phyloP scores from a whole-genome alignment of 53 echinoderm and acorn worm genomes.

The Stichopus horrens region DNA sequence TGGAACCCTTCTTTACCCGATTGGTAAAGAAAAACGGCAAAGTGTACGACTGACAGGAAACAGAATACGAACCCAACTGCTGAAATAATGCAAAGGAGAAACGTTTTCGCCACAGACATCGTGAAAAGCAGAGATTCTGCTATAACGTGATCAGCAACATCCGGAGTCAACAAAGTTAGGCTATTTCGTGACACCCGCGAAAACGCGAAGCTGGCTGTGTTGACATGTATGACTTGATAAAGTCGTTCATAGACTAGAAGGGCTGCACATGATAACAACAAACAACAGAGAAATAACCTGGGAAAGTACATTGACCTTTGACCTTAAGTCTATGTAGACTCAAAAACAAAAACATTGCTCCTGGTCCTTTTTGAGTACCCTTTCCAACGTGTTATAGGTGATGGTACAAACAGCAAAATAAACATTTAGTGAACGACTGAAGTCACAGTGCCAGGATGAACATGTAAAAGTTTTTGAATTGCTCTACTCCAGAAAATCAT shows the following conservation, averaged over 20 bases:
- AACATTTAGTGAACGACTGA: no score
- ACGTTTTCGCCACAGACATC: neutral
- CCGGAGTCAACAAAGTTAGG: no score
- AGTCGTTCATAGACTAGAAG: neutral
- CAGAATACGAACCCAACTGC: constrained; percentile 51
- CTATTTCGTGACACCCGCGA: neutral
- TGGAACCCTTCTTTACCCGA: constrained; percentile 10
- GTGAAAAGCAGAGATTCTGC: neutral
- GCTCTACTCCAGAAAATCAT: neutral
- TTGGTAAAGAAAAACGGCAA: constrained; percentile 60
- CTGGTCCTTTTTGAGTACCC: neutral
- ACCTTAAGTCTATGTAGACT: constrained; percentile 11
- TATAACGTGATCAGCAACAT: no score
- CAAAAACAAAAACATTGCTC: constrained; percentile 14
- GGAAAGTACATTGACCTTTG: constrained; percentile 33
- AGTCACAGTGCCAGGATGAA: neutral
- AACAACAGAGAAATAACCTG: constrained; percentile 10
- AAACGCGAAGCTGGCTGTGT: neutral
- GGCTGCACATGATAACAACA: neutral
- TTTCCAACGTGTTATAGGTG: neutral
- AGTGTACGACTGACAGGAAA: constrained; percentile 57
- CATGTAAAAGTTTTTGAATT: neutral
- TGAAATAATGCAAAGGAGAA: constrained; percentile 19
- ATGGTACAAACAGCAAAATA: neutral
- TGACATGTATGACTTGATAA: neutral